phyloP scores from a whole-genome alignment of 2,113 vertebrate genomes.

The Melanocharis versteri region DNA sequence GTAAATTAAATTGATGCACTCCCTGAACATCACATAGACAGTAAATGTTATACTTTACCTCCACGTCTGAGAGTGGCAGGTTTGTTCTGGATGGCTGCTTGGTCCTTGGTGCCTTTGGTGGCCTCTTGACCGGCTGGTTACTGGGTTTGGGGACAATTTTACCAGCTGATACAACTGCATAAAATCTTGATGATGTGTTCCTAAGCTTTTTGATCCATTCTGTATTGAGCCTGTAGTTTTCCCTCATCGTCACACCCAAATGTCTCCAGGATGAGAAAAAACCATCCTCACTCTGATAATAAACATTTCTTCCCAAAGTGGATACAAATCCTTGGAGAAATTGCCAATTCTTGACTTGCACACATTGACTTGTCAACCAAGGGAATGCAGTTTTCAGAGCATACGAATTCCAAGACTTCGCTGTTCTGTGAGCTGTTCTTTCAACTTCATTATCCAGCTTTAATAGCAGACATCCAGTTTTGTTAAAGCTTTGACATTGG shows the following conservation, averaged over 20 bases:
- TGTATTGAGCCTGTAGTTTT: background rate
- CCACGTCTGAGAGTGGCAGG: slow-evolving; percentile 75
- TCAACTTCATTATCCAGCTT: background rate
- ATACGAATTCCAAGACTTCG: background rate
- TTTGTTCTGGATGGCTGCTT: slow-evolving; percentile 93
- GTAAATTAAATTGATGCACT: background rate
- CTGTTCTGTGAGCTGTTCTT: background rate
- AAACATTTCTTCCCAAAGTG: background rate
- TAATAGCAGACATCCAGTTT: background rate
- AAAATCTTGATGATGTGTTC: slow-evolving; percentile 53
- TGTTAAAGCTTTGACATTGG: background rate
- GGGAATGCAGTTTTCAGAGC: background rate
- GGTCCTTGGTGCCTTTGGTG: slow-evolving; percentile 88
- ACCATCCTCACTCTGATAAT: background rate
- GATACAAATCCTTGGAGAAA: background rate
- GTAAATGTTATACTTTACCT: slow-evolving; percentile 70
- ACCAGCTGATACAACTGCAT: slow-evolving; percentile 57
- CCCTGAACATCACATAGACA: background rate
- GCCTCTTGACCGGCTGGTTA: slow-evolving; percentile 74
- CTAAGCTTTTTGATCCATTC: background rate
- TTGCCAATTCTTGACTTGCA: background rate
- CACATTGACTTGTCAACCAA: background rate
- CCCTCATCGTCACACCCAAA: background rate
- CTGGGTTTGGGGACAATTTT: slow-evolving; percentile 73
- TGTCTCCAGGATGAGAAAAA: background rate